Percentiles rank a stretch among this genome's conserved stretches.
Conservation (phyloP, 2,113 vertebrate species). For the Calidris pygmaea region DNA sequence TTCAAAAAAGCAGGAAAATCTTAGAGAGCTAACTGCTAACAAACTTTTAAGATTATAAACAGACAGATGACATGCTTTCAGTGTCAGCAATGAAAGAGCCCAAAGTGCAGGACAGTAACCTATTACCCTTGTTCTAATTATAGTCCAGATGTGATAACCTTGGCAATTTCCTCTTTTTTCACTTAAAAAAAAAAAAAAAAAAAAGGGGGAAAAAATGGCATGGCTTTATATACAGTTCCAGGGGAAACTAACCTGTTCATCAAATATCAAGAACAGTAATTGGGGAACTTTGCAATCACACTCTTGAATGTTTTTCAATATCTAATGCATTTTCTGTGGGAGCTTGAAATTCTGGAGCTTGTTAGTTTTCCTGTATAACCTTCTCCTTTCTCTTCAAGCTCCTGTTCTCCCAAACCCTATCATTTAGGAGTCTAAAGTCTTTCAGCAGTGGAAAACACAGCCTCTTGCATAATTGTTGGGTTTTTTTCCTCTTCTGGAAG, state of each 20-base stretch:
- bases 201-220: fast-evolving
- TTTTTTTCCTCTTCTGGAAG: background rate
- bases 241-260: background rate
- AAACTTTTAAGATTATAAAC: background rate
- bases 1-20: background rate
- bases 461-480: background rate
- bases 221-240: background rate
- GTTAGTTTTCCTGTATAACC: background rate
- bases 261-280: background rate
- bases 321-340: background rate
- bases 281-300: background rate
- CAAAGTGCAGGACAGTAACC: background rate
- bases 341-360: background rate
- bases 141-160: background rate
- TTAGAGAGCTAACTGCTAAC: background rate
- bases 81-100: fast-evolving
- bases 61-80: fast-evolving
- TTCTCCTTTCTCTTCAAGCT: background rate
- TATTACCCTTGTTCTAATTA: background rate
- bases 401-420: background rate
- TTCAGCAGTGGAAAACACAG: background rate
- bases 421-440: background rate
- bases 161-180: background rate
- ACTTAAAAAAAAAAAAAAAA: background rate
- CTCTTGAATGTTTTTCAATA: background rate